phyloP scores from a whole-genome alignment of 2,797 vertebrate species.

The Anomalospiza imberbis region DNA sequence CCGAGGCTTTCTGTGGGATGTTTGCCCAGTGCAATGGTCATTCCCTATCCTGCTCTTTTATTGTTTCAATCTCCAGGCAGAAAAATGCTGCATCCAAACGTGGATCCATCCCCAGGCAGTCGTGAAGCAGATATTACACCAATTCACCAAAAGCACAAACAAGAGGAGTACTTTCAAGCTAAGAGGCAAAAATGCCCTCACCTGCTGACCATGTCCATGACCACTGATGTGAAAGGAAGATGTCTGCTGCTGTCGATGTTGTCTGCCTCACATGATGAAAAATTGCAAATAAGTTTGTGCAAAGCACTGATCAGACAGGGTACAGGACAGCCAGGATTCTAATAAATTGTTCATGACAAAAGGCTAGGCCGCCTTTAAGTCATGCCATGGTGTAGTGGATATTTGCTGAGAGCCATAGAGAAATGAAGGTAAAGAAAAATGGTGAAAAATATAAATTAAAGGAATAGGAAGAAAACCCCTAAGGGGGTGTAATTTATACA shows the following conservation, averaged over 20 bases:
- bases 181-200: not conserved
- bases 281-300: not conserved
- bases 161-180: not conserved
- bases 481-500: not conserved
- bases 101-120: too few species aligned
- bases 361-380: not conserved
- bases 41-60: not conserved
- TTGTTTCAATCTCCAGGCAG: not conserved
- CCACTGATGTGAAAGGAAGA: not conserved
- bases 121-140: not conserved
- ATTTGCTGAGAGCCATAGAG: not conserved
- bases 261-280: rapidly evolving
- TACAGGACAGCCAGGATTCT: not conserved
- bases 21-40: not conserved
- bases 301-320: not conserved
- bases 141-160: not conserved
- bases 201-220: rapidly evolving
- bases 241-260: not conserved
- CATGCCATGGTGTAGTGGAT: not conserved
- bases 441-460: not conserved
- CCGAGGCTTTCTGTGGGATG: not conserved
- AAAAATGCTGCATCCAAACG: not conserved
- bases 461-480: not conserved
- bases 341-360: not conserved
- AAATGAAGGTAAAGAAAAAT: not conserved